phyloP scores from a whole-genome alignment of 2,113 vertebrate genomes.

The Istiophorus platypterus region DNA sequence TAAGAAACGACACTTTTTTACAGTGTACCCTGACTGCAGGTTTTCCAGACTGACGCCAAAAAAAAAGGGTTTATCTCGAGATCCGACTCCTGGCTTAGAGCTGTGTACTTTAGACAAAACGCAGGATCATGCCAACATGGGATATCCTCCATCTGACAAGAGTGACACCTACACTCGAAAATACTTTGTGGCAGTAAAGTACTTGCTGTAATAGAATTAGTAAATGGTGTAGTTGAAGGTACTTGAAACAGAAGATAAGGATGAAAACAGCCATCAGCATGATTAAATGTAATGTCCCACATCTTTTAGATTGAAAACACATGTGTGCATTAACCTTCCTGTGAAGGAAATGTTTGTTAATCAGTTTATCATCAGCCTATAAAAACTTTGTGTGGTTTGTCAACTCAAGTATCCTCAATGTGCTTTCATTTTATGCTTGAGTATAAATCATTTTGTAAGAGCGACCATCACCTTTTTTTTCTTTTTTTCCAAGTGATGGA shows the following conservation, averaged over 20 bases:
- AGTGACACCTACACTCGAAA: slow-evolving; percentile 60
- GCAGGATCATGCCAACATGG: slow-evolving; percentile 45
- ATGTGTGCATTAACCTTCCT: slow-evolving; percentile 48
- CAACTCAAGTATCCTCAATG: slow-evolving; percentile 29
- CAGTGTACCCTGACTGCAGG: slow-evolving; percentile 33
- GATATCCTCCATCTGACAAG: slow-evolving; percentile 54
- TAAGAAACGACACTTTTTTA: slow-evolving; percentile 9
- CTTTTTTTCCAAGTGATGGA: slow-evolving; percentile 21
- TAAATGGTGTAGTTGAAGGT: slow-evolving; percentile 10
- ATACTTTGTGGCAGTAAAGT: slow-evolving; percentile 29
- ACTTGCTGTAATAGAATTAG: slow-evolving; percentile 27
- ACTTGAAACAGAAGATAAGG: slow-evolving; percentile 37
- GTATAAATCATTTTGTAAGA: slow-evolving; percentile 48
- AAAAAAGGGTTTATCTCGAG: slow-evolving; percentile 67
- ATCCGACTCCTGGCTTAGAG: slow-evolving; percentile 51
- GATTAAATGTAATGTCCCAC: slow-evolving; percentile 26
- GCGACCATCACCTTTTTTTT: slow-evolving; percentile 26
- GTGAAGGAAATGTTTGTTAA: slow-evolving; percentile 32
- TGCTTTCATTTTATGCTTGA: slow-evolving; percentile 44
- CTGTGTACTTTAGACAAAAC: slow-evolving; percentile 62
- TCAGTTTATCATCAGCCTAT: slow-evolving; percentile 34
- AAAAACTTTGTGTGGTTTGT: slow-evolving; percentile 43
- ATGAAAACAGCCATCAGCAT: slow-evolving; percentile 34
- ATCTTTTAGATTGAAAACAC: slow-evolving; percentile 33
- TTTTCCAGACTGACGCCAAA: slow-evolving; percentile 45